Conservation (phyloP, 2,113 vertebrate genomes). For the Petrocephalus microphthalmus region DNA sequence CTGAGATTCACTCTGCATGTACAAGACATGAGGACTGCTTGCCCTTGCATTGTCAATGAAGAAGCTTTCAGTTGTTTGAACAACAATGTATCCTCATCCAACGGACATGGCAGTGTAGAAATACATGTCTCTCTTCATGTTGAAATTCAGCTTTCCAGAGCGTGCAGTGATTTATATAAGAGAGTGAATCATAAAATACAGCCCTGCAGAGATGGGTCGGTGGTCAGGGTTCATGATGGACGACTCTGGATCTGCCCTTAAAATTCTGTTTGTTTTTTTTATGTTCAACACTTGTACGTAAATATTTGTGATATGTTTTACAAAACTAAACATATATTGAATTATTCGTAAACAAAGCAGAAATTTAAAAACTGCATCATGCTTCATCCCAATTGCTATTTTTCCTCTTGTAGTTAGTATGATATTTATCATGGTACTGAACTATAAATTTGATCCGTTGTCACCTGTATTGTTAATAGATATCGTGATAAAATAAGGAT, state of each 20-base stretch:
- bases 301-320: neutral
- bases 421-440: neutral
- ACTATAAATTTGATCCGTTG: neutral
- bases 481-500: neutral
- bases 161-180: neutral
- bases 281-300: neutral
- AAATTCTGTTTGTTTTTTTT: neutral
- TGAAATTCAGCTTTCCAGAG: neutral
- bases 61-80: slow-evolving; percentile 34
- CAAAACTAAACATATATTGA: neutral
- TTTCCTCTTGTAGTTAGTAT: neutral
- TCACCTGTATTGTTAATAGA: neutral
- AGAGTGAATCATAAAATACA: neutral
- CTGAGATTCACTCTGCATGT: slow-evolving; percentile 5
- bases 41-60: slow-evolving; percentile 30
- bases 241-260: neutral
- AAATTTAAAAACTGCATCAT: neutral
- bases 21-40: neutral
- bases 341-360: neutral
- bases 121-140: neutral
- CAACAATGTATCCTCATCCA: slow-evolving; percentile 19
- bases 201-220: neutral
- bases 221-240: neutral
- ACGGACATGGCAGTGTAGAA: slow-evolving; percentile 9
- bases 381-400: neutral